Percentiles rank a stretch among this genome's conserved stretches.
These are phyloP conservation scores for Hucho hucho DNA, from an alignment of 2,113 vertebrate genomes.

Conservation along the genomic window DNA sequence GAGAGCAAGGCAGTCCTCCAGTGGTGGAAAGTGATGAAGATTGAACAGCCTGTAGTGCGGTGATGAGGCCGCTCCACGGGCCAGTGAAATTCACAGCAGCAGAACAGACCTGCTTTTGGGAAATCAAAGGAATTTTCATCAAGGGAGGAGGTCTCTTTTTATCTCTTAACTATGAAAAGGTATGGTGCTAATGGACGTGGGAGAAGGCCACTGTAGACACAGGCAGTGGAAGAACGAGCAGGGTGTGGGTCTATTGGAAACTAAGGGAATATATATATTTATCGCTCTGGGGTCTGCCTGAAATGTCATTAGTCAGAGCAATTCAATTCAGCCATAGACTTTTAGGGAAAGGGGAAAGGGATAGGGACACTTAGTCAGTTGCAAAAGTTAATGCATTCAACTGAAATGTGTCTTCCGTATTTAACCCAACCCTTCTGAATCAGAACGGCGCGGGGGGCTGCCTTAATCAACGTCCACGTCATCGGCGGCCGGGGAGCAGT, in stretches of 20 bases:
- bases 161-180: constrained; percentile 24
- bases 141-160: constrained; percentile 3
- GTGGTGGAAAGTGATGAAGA: constrained; percentile 24
- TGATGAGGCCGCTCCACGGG: constrained; percentile 36
- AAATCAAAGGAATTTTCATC: constrained; percentile 48
- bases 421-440: too few relatives aligned
- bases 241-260: constrained; percentile 11
- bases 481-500: too few relatives aligned
- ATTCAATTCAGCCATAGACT: not conserved
- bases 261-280: constrained; percentile 11
- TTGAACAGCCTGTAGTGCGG: constrained; percentile 3
- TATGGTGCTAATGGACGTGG: constrained; percentile 23
- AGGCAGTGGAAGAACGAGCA: not conserved
- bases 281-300: not conserved
- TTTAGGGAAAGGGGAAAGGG: too few relatives aligned
- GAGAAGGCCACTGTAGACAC: constrained; percentile 8
- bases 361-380: too few relatives aligned
- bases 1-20: constrained; percentile 19
- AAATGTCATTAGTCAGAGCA: constrained; percentile 2
- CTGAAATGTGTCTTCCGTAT: too few relatives aligned
- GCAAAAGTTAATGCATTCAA: too few relatives aligned
- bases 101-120: constrained; percentile 40
- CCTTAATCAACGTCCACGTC: too few relatives aligned
- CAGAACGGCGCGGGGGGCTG: too few relatives aligned
- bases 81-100: constrained; percentile 37